Conservation (phyloP, 1,140 invertebrate genomes). For the Pogonomyrmex californicus region DNA sequence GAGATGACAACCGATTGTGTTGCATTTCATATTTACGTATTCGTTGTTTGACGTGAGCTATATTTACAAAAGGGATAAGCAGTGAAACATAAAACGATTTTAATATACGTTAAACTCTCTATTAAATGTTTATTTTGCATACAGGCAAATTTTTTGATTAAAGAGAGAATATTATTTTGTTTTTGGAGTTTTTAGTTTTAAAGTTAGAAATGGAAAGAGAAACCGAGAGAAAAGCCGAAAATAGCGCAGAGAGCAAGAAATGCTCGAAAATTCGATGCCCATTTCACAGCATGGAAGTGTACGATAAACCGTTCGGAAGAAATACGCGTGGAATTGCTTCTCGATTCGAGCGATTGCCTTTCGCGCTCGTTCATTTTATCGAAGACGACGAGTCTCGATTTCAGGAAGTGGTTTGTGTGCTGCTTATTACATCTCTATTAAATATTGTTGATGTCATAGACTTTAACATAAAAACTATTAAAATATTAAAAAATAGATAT, state of each 20-base stretch:
- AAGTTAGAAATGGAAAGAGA: neutral
- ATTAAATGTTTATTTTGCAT: neutral
- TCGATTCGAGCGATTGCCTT: conserved; percentile 24
- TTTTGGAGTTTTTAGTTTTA: neutral
- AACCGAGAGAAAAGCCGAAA: neutral
- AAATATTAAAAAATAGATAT: neutral
- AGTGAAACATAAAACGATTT: neutral
- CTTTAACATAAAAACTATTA: neutral
- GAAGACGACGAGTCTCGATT: conserved; percentile 34
- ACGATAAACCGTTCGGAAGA: conserved; percentile 45
- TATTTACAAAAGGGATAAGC: conserved; percentile 12
- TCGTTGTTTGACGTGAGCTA: neutral
- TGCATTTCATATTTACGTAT: conserved; percentile 10
- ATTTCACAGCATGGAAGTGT: conserved; percentile 38
- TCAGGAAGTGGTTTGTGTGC: neutral
- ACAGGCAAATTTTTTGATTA: neutral
- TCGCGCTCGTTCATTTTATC: conserved; percentile 11
- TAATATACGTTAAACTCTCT: neutral
- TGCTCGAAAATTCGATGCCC: conserved; percentile 51
- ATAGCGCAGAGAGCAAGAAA: conserved; percentile 26
- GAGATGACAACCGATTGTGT: conserved; percentile 14
- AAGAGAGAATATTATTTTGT: conserved; percentile 6
- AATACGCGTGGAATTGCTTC: conserved; percentile 53
- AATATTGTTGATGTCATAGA: neutral
- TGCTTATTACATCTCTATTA: conserved; percentile 5